Percentiles rank a stretch among this genome's conserved stretches.
Evolutionary conservation across 2,113 vertebrate genomes (phyloP).

Genomic region (Tringa solitaria): DNA sequence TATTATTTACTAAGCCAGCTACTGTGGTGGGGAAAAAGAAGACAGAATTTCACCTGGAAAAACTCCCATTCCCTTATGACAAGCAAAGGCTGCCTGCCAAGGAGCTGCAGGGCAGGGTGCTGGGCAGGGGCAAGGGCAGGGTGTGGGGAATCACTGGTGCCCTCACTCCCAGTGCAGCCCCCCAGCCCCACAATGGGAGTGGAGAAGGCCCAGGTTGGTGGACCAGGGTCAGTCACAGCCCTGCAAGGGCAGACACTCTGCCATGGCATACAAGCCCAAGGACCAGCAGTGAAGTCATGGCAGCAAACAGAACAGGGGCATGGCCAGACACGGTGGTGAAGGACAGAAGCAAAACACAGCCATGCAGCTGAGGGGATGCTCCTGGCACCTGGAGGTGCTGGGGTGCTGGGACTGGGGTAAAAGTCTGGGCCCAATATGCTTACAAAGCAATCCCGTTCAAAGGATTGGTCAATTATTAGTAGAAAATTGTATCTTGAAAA

Average conservation of each 20-base stretch:
- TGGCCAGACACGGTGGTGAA: fast-evolving
- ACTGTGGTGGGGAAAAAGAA: background rate
- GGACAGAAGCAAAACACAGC: background rate
- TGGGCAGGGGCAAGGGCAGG: background rate
- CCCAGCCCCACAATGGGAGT: too few species aligned
- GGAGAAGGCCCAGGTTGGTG: background rate
- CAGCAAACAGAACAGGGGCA: too few species aligned
- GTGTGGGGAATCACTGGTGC: fast-evolving
- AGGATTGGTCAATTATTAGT: background rate
- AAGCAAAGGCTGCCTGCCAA: fast-evolving
- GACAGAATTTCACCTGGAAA: background rate
- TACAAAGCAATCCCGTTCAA: background rate
- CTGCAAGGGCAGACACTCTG: background rate
- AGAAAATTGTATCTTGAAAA: background rate
- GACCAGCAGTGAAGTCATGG: too few species aligned
- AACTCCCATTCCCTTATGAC: fast-evolving
- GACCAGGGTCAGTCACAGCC: background rate
- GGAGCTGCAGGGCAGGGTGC: background rate
- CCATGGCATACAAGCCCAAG: fast-evolving
- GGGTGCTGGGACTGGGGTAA: fast-evolving
- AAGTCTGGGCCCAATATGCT: background rate
- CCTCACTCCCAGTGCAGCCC: background rate
- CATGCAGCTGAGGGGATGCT: fast-evolving
- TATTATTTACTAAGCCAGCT: background rate
- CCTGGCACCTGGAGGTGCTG: fast-evolving